Percentiles rank a stretch among this genome's conserved stretches.
Evolutionary conservation across 2,888 invertebrate genomes (phyloP).

Genomic region (Acronicta aceris): DNA sequence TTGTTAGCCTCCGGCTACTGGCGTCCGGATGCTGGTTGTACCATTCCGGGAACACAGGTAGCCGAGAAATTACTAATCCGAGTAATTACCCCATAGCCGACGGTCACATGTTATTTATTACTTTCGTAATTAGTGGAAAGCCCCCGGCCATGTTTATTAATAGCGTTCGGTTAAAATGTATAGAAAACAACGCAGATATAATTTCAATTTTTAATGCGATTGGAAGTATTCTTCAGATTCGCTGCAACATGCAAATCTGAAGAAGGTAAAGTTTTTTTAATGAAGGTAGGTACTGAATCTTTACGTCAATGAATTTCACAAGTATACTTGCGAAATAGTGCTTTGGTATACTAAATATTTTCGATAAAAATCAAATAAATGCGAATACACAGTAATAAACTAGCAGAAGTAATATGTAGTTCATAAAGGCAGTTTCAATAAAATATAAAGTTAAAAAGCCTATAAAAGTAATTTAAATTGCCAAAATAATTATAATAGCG

Average conservation of each 20-base stretch:
- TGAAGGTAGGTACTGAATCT: no score
- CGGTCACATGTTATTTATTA: conserved; percentile 65
- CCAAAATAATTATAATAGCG: conserved; percentile 41
- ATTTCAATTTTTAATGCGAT: background rate
- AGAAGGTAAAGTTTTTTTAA: no score
- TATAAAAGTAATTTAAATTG: conserved; percentile 40
- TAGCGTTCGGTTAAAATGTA: conserved; percentile 11
- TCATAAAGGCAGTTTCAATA: background rate
- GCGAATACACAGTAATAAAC: no score
- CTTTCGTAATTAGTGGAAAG: conserved; percentile 58
- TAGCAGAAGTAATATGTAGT: no score
- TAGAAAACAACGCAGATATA: background rate
- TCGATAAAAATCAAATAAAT: no score
- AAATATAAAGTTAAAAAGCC: conserved; percentile 23
- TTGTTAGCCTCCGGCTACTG: conserved; percentile 61
- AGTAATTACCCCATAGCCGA: conserved; percentile 73
- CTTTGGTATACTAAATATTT: no score
- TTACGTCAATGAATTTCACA: no score
- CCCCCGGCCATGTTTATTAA: conserved; percentile 21
- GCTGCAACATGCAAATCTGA: no score
- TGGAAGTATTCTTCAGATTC: background rate
- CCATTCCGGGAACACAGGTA: conserved; percentile 81
- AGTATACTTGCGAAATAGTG: no score
- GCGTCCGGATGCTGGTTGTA: conserved; percentile 66
- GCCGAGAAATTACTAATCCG: conserved; percentile 81